Conservation (phyloP, 2,113 vertebrate species). For the Tiliqua scincoides region DNA sequence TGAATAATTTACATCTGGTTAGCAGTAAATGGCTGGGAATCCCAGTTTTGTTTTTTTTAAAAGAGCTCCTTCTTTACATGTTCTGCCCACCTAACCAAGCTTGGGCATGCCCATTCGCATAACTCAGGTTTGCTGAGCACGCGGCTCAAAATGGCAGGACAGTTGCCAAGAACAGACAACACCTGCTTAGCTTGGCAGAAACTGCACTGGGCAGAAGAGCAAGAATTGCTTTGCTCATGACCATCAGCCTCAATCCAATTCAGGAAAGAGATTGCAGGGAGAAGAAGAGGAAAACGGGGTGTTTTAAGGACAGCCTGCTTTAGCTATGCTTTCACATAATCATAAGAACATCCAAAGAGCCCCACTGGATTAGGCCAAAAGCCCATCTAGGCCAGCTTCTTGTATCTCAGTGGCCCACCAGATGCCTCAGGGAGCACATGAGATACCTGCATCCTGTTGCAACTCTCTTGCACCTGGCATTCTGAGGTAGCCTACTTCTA, state of each 20-base stretch:
- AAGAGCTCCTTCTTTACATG: neutral
- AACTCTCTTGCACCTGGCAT: no score
- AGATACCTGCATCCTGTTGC: no score
- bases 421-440: no score
- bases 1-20: neutral
- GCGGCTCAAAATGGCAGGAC: neutral
- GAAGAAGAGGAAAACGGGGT: neutral
- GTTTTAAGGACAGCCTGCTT: neutral
- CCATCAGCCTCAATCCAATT: neutral
- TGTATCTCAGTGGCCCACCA: no score
- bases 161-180: neutral
- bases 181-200: neutral
- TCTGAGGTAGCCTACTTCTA: no score
- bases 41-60: no score
- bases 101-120: neutral
- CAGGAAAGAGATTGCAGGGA: neutral
- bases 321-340: neutral
- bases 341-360: no score
- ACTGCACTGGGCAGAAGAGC: neutral
- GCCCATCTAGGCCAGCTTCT: no score
- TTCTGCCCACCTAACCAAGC: neutral
- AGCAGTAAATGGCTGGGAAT: neutral
- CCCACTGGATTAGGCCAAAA: no score
- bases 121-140: neutral
- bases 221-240: no score